Conservation (phyloP, 2,888 invertebrate genomes). For the Aporophyla lueneburgensis region DNA sequence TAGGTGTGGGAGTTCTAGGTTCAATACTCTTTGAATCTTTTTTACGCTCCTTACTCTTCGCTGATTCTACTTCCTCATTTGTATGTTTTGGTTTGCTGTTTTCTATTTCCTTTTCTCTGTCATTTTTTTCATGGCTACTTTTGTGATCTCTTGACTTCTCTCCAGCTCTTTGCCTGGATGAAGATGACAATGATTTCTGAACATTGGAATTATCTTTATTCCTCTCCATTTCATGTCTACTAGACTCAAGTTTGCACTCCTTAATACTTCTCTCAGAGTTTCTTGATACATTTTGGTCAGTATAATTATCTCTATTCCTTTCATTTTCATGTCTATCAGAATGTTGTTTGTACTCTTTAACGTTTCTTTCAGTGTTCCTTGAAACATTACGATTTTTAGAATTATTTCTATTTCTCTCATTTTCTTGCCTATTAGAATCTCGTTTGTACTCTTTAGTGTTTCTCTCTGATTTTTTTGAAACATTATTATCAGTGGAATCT, state of each 20-base stretch:
- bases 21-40: slow-evolving; percentile 48
- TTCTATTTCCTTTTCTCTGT: slow-evolving; percentile 40
- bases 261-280: slow-evolving; percentile 48
- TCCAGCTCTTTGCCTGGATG: slow-evolving; percentile 41
- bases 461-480: slow-evolving; percentile 43
- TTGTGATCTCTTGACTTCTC: slow-evolving; percentile 52
- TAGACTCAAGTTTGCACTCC: slow-evolving; percentile 35
- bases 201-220: slow-evolving; percentile 43
- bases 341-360: slow-evolving; percentile 44
- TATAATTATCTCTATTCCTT: slow-evolving; percentile 34
- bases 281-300: slow-evolving; percentile 46
- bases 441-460: slow-evolving; percentile 39
- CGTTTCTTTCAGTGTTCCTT: slow-evolving; percentile 44
- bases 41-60: slow-evolving; percentile 51
- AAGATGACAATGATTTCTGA: slow-evolving; percentile 51
- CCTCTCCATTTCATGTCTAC: slow-evolving; percentile 41
- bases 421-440: slow-evolving; percentile 47
- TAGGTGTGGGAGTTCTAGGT: slow-evolving; percentile 69
- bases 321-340: slow-evolving; percentile 49
- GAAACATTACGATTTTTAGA: slow-evolving; percentile 49
- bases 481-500: slow-evolving; percentile 37
- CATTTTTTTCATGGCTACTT: slow-evolving; percentile 37
- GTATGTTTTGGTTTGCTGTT: slow-evolving; percentile 57
- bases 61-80: slow-evolving; percentile 44
- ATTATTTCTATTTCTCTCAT: slow-evolving; percentile 43